phyloP scores from a whole-genome alignment of 2,113 vertebrate genomes.

The Smithornis capensis region DNA sequence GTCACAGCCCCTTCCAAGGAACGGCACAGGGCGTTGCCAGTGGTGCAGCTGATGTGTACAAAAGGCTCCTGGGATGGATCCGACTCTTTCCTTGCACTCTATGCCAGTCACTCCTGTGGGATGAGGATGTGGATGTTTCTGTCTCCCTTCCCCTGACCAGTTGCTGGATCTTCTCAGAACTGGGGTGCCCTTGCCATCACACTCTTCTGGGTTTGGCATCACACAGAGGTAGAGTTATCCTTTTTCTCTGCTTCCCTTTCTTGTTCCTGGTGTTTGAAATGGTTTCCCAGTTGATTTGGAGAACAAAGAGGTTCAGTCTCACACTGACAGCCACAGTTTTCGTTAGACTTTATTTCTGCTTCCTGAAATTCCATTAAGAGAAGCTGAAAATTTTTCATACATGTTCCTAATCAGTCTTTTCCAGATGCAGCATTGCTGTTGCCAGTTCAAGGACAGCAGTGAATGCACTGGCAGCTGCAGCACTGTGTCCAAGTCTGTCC shows the following conservation, averaged over 20 bases:
- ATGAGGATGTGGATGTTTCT: background rate
- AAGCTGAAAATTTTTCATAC: background rate
- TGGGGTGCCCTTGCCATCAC: background rate
- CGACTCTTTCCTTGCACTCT: background rate
- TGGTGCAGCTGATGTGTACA: background rate
- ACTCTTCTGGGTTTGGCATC: background rate
- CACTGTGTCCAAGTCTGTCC: fast-evolving
- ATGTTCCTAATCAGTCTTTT: background rate
- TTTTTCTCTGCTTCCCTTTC: background rate
- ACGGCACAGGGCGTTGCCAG: background rate
- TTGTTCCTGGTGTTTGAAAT: background rate
- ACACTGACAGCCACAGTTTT: background rate
- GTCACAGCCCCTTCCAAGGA: background rate
- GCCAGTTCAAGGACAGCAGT: background rate
- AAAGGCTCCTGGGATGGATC: background rate
- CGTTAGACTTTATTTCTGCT: background rate
- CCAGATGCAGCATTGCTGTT: background rate
- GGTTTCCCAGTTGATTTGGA: background rate
- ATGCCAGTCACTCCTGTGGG: background rate
- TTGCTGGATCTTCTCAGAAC: background rate
- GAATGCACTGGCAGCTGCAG: background rate
- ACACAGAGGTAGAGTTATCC: background rate
- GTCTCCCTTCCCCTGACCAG: background rate
- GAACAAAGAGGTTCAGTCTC: background rate
- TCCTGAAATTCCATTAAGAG: background rate